Evolutionary conservation across 2,888 invertebrate species (phyloP), one percentile per base, ranked within the genome.

Genomic region (Epicampocera succincta): DNA sequence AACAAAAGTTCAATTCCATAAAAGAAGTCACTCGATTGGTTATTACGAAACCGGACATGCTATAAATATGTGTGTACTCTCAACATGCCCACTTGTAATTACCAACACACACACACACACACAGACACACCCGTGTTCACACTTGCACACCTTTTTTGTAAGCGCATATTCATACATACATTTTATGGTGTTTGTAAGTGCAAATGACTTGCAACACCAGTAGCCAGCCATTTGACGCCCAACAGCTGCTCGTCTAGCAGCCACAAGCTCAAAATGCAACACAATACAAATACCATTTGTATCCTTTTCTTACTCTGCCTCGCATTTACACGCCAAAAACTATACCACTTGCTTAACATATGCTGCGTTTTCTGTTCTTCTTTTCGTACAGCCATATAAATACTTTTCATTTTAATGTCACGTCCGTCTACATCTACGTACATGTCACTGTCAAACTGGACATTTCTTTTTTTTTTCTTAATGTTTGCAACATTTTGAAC

Each of bases 401-500:
- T 12, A 68, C 33, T 52, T 60, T 76, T 76, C 61, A 50, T 44
- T 60, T 58, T 42, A 44, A 11, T 78, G 66, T 66, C 58, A 60
- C n/a, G 38, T 75, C 52, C 40, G 60, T 52, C 50, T 50, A 40
- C 29, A 54, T 68, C 60, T 52, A 60, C 61, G 71, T 69, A 50
- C 72, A 82, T 81, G 73, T 81, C 81, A 77, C 73, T 77, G 73
- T 81, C 77, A 81, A 73, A 63, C 46, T 69, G 68, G 60, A 74
- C 68, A 69, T 48, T 5, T 5, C 5, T 33, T 33, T 5, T 33
- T 33, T 33, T 33, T 5, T 73, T 75, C n/a, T n/a, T n/a, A n/a
- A n/a, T n/a, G n/a, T 81, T 72, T 73, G 77, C 61, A 81, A 77
- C 44, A 73, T 73, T 56, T 77, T 77, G 38, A 73, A 69, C 56